Evolutionary conservation across 2,888 invertebrate species (phyloP).

Genomic region (Andricus quercusramuli): DNA sequence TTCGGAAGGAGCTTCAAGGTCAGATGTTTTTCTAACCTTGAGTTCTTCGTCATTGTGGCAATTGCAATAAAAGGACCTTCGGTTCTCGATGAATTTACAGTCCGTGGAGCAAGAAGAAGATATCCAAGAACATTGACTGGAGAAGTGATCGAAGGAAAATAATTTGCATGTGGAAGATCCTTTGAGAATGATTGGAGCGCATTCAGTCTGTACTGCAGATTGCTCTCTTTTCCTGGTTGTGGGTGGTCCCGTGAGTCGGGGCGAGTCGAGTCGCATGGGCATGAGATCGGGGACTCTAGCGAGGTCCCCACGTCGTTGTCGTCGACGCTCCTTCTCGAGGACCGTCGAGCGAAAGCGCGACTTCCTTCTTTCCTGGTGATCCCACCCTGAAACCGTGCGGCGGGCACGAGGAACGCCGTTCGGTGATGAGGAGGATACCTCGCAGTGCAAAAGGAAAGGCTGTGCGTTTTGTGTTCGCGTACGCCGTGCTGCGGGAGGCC

Average conservation of each 20-base stretch:
- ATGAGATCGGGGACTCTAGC: conserved; percentile 68
- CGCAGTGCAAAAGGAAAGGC: conserved; percentile 54
- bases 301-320: conserved; percentile 65
- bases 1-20: conserved; percentile 46
- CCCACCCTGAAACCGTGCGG: conserved; percentile 44
- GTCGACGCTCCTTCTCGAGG: conserved; percentile 59
- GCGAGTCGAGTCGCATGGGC: conserved; percentile 73
- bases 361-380: conserved; percentile 48
- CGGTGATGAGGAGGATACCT: conserved; percentile 41
- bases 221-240: conserved; percentile 54
- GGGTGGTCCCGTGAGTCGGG: conserved; percentile 69
- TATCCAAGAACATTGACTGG: conserved; percentile 24
- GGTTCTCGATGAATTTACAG: conserved; percentile 5
- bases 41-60: conserved; percentile 48
- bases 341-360: conserved; percentile 56
- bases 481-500: conserved; percentile 75
- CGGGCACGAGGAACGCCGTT: conserved; percentile 42
- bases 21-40: conserved; percentile 64
- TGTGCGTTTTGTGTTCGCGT: conserved; percentile 65
- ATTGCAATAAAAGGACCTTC: background rate
- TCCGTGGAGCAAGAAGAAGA: conserved; percentile 17
- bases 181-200: conserved; percentile 21
- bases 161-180: conserved; percentile 37
- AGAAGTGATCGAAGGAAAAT: conserved; percentile 40
- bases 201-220: conserved; percentile 41